Base-by-base conservation (phyloP, 2,888 invertebrate species). In the Archips xylosteana region DNA sequence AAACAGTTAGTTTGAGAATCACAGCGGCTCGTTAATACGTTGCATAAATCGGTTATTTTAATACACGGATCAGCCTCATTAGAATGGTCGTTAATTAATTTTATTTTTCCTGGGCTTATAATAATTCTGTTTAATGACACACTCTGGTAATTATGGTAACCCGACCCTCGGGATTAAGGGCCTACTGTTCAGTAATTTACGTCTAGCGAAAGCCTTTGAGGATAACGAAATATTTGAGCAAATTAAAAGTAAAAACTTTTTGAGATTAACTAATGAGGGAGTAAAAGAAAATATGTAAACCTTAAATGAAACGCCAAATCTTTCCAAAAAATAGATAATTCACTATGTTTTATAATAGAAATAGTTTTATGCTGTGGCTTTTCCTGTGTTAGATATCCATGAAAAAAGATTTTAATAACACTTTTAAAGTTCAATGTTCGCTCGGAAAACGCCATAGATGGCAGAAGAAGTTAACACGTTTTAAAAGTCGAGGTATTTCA, bases 111-210 rank as follows among this genome's bases (percentile, higher is more conserved):
- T 39, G 54, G n/a, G 54, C 39, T 66, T 51, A 66, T 57, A 66
- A 66, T 66, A 66, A 57, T 66, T 42, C 54, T 42, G 66, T 57
- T 66, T 32, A 42, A 57, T 36, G 62, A 12, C 51, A 39, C 66
- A 57, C 47, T 64, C 45, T 49, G 13, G 49, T 42, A 65, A 54
- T 57, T 57, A 57, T 39, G 57, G 54, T 51, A 66, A 66, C 39
- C 66, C 54, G 66, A 66, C 66, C 42, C 66, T 42, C 6, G 39
- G 57, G 54, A 66, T 66, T 66, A 66, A 57, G 54, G 42, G 66
- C 66, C 42, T 66, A 42, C 54, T 23, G 63, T 32, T 32, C 8
- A 51, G 42, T 64, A 34, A 64, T 34, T 64, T 49, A 64, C 32
- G 47, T 49, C 34, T 49, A 47, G 49, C 60, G 23, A 60, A 49